Base-by-base conservation (phyloP, 2,888 invertebrate genomes). In the Lobophora halterata region DNA sequence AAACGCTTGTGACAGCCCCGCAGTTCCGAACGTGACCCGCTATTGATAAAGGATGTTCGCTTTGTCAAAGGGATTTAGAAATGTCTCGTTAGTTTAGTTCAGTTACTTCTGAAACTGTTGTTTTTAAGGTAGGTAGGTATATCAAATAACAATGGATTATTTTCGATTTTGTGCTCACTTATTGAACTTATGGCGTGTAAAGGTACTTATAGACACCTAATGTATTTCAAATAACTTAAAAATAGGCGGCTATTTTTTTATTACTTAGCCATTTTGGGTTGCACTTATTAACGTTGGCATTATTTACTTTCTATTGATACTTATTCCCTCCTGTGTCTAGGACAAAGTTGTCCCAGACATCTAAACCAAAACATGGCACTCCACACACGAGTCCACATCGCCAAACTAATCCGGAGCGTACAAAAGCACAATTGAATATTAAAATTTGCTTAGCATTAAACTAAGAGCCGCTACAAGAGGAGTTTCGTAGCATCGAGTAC, bases 381-480 rank as follows among this genome's bases (percentile, higher is more conserved):
- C 33, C 37, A 43, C 37, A 28, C 27, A 19, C 25, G 30, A 30
- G 26, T 27, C 9, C 38, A 32, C 43, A 33, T 37, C 27, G 37
- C 29, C 28, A 18, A 46, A 37, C 46, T 41, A 40, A 39, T 41
- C 45, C 40, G 23, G 25, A 43, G 32, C 43, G 65, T 61, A 50
- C 64, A 75, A 80, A 78, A 78, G 78, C 75, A 70, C 79, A 81
- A 85, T 81, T 80, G 82, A 81, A 83, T 79, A 85, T 85, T 85
- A 83, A 82, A 85, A 85, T 85, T 82, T 79, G 83, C 83, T 85
- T 79, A 82, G 71, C 78, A 66, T 65, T 67, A 65, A 73, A 72
- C 76, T 71, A 71, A 74, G 69, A 71, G 71, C 64, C 29, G 61
- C 63, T 68, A 71, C 60, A 64, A 72, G 75, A 73, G 79, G 67